phyloP scores from a whole-genome alignment of 2,888 invertebrate species.

The Acronicta psi region DNA sequence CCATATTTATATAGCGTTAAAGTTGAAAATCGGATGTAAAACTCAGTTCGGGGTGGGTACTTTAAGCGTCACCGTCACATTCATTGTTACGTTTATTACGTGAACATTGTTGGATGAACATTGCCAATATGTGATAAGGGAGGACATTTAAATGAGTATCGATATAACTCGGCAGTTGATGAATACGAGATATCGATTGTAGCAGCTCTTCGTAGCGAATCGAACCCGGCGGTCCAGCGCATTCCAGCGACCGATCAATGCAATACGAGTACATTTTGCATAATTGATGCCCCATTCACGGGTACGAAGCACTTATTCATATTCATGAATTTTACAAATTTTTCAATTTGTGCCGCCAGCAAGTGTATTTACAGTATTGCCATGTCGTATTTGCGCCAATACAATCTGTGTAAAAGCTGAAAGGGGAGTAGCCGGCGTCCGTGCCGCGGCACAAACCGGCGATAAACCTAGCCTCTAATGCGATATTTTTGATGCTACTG shows the following conservation, averaged over 20 bases:
- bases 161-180: slow-evolving; percentile 60
- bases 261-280: slow-evolving; percentile 84
- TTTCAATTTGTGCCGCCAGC: slow-evolving; percentile 84
- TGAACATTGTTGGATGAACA: slow-evolving; percentile 65
- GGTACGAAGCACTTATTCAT: slow-evolving; percentile 84
- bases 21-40: slow-evolving; percentile 45
- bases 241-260: slow-evolving; percentile 73
- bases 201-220: slow-evolving; percentile 61
- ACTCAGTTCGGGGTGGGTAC: slow-evolving; percentile 46
- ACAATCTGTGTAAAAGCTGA: slow-evolving; percentile 82
- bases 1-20: slow-evolving; percentile 48
- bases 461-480: slow-evolving; percentile 76
- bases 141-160: slow-evolving; percentile 64
- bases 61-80: slow-evolving; percentile 59
- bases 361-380: slow-evolving; percentile 83
- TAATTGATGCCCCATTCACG: slow-evolving; percentile 87
- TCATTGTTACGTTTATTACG: slow-evolving; percentile 69
- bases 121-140: slow-evolving; percentile 66
- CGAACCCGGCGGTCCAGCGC: slow-evolving; percentile 66
- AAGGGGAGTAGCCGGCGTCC: slow-evolving; percentile 63
- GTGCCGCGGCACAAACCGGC: slow-evolving; percentile 62
- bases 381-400: slow-evolving; percentile 79
- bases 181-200: slow-evolving; percentile 63
- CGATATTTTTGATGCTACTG: slow-evolving; percentile 76
- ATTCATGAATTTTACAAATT: slow-evolving; percentile 87